These are phyloP conservation scores for Acanthurus leucopareius DNA, from an alignment of 2,797 vertebrate species.

Conservation along the genomic window DNA sequence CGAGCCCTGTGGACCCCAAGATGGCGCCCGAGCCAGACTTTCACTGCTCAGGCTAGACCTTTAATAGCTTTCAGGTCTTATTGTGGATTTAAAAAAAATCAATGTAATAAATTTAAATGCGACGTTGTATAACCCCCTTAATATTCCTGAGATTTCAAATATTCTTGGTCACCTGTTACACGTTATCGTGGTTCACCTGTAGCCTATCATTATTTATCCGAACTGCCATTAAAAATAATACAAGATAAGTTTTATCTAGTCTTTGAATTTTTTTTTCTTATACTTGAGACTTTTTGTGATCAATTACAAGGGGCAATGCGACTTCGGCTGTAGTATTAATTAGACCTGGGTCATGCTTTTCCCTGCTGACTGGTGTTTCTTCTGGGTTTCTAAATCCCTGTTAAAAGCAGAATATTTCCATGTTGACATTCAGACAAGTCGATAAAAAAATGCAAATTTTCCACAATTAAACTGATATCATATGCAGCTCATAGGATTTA, in stretches of 20 bases:
- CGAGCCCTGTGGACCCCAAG: constrained; percentile 40
- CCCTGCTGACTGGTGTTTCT: neutral
- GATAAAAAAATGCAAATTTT: neutral
- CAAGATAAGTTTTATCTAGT: neutral
- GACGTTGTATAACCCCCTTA: neutral
- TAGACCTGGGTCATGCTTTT: neutral
- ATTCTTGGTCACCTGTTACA: neutral
- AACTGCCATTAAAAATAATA: neutral
- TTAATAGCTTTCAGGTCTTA: neutral
- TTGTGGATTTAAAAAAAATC: neutral
- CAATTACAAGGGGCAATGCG: neutral
- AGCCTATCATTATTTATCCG: neutral
- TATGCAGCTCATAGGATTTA: no score
- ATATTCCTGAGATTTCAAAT: neutral
- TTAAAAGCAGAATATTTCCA: neutral
- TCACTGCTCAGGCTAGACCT: neutral
- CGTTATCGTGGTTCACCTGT: neutral
- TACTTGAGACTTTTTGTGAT: neutral
- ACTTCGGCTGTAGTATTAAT: neutral
- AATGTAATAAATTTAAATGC: neutral
- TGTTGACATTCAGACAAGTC: neutral
- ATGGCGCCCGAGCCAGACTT: constrained; percentile 52
- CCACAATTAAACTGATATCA: neutral
- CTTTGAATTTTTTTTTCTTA: no score
- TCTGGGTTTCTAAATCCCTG: neutral